phyloP scores from a whole-genome alignment of 2,113 vertebrate genomes.

The Herpetotheres cachinnans region DNA sequence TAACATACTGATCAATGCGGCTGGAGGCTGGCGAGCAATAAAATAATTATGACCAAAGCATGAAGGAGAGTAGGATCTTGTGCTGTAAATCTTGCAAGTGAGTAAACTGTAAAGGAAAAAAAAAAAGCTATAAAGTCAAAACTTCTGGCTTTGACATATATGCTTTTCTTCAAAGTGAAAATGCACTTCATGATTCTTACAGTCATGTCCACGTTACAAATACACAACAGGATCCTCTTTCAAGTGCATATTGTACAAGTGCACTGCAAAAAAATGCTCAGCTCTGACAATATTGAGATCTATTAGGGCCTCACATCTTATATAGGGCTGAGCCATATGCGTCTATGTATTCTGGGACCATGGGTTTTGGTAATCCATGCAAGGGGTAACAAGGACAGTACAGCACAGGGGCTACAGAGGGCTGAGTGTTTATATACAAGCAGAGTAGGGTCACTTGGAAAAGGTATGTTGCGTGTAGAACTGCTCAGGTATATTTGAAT shows the following conservation, averaged over 20 bases:
- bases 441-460: not conserved
- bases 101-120: not conserved
- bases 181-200: not conserved
- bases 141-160: not conserved
- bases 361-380: not conserved
- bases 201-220: not conserved
- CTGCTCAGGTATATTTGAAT: not conserved
- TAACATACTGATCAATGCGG: not conserved
- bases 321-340: not conserved
- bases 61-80: not conserved
- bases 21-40: not conserved
- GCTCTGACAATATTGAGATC: not conserved
- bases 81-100: not conserved
- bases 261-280: not conserved
- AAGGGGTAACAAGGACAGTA: not conserved
- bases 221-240: not conserved
- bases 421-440: not conserved
- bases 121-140: not conserved
- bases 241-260: not conserved
- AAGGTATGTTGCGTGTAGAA: not conserved
- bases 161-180: not conserved
- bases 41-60: not conserved
- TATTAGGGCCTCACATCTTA: not conserved
- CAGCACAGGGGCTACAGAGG: not conserved
- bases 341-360: not conserved